Evolutionary conservation across 2,113 vertebrate genomes (phyloP).

Genomic region (Sebastes schlegelii): DNA sequence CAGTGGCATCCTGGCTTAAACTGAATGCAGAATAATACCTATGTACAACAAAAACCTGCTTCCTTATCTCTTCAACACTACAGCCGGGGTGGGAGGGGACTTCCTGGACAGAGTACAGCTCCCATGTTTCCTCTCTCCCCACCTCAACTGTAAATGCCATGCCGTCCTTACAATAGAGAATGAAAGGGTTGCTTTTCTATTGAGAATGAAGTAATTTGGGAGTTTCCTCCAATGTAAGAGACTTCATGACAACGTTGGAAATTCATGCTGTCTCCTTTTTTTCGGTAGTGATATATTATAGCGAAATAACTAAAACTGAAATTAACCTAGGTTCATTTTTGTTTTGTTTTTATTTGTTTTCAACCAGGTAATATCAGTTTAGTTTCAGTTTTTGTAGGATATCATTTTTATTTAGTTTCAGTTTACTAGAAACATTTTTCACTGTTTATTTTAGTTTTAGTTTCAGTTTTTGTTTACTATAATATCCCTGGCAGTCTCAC

Average conservation of each 20-base stretch:
- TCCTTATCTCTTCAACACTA: conserved; percentile 66
- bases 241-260: background rate
- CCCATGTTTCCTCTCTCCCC: conserved; percentile 69
- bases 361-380: too few relatives aligned
- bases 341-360: too few relatives aligned
- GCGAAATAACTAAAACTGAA: too few relatives aligned
- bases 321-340: too few relatives aligned
- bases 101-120: conserved; percentile 67
- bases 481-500: background rate
- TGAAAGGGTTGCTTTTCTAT: conserved; percentile 28
- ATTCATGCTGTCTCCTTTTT: too few relatives aligned
- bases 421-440: background rate
- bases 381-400: too few relatives aligned
- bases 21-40: conserved; percentile 19
- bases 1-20: background rate
- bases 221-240: background rate
- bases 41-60: conserved; percentile 28
- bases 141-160: conserved; percentile 37
- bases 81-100: conserved; percentile 64
- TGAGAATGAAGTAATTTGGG: background rate
- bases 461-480: too few relatives aligned
- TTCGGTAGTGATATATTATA: too few relatives aligned
- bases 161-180: conserved; percentile 33
- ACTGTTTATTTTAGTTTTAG: background rate
- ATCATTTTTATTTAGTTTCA: background rate